Evolutionary conservation across 2,113 vertebrate species (phyloP).

Genomic region (Porphyrio hochstetteri): DNA sequence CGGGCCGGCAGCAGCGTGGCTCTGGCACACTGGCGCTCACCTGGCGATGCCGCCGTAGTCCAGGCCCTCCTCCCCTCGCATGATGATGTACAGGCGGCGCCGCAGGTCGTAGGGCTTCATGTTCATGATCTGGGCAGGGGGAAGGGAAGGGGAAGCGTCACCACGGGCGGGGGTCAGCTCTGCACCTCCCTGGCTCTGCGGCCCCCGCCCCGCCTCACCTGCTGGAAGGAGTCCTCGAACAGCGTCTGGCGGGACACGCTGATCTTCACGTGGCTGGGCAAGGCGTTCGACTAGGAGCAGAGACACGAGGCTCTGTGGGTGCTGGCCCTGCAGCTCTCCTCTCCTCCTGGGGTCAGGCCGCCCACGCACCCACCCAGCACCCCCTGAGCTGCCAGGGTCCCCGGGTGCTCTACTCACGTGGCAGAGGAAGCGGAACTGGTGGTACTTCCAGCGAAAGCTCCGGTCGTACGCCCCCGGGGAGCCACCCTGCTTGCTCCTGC

Average conservation of each 20-base stretch:
- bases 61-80: constrained; percentile 97
- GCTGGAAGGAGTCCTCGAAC: constrained; percentile 97
- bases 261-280: constrained; percentile 98
- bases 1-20: accelerated
- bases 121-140: constrained; percentile 90
- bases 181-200: accelerated
- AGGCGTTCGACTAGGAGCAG: constrained; percentile 85
- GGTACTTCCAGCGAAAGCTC: constrained; percentile 98
- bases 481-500: constrained; percentile 84
- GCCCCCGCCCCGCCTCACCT: constrained; percentile 75
- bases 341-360: not conserved
- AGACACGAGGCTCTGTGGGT: not conserved
- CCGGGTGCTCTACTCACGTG: constrained; percentile 81
- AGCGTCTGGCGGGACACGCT: constrained; percentile 95
- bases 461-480: constrained; percentile 94
- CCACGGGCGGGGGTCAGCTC: accelerated
- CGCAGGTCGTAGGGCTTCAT: constrained; percentile 97
- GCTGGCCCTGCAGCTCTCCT: not conserved
- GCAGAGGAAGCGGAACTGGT: constrained; percentile 98
- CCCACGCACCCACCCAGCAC: not conserved
- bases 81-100: constrained; percentile 95
- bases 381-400: accelerated
- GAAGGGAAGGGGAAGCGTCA: not conserved
- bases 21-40: constrained; percentile 53
- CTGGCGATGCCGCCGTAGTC: constrained; percentile 96